Evolutionary conservation across 30 jellyfish, hydroid and myxozoan species (phyloP).

Genomic region (Phacellophora camtschatica): DNA sequence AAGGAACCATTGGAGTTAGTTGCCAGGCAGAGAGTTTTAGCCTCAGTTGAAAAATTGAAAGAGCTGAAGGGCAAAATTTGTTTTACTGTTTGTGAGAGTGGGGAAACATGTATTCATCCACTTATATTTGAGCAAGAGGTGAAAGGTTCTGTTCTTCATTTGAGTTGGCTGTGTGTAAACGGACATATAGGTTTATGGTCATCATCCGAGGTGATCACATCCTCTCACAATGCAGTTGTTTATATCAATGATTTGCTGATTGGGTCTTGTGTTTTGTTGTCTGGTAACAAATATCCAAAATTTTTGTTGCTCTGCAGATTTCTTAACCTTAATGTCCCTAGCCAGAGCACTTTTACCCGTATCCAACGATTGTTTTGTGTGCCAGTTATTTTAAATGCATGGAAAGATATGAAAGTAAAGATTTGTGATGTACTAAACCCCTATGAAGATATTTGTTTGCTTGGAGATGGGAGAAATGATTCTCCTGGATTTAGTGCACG

Average conservation of each 20-base stretch:
- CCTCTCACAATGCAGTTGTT: not conserved
- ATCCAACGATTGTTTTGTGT: not conserved
- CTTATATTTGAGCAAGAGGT: not conserved
- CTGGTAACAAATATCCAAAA: conserved; percentile 18
- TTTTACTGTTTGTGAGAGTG: not conserved
- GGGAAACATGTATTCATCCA: not conserved
- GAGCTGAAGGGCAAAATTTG: conserved; percentile 9
- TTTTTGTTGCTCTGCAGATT: not conserved
- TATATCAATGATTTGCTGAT: conserved; percentile 19
- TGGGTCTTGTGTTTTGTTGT: not conserved
- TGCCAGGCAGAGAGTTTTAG: not conserved
- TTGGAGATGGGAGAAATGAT: conserved; percentile 44
- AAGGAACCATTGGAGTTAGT: not conserved
- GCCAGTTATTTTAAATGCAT: not conserved
- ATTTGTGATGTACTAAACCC: not conserved
- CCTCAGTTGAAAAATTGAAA: not conserved
- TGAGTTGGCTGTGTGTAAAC: conserved; percentile 1
- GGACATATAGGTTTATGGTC: conserved; percentile 22
- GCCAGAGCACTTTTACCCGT: not conserved
- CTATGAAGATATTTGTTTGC: not conserved
- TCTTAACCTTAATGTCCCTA: conserved; percentile 6
- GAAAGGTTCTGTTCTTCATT: not conserved
- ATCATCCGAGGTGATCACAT: conserved; percentile 18
- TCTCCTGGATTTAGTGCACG: conserved; percentile 42
- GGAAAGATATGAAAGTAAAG: not conserved